phyloP scores from a whole-genome alignment of 2,113 vertebrate species.

The Anas platyrhynchos region DNA sequence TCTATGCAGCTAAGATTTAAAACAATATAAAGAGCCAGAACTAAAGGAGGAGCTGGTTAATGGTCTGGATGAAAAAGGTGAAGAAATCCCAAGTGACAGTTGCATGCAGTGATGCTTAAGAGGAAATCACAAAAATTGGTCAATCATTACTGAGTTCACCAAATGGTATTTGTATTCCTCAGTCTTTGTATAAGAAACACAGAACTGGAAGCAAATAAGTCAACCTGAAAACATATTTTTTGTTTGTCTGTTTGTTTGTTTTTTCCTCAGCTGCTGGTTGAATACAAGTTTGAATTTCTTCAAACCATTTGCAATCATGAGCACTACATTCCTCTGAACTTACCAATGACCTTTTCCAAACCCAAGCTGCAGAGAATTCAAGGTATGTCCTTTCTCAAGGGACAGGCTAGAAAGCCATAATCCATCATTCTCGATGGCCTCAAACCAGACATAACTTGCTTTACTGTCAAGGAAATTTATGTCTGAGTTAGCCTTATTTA shows the following conservation, averaged over 20 bases:
- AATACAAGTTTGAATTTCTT: slow-evolving; percentile 97
- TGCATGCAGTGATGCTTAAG: fast-evolving
- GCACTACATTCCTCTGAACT: slow-evolving; percentile 96
- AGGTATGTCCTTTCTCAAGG: slow-evolving; percentile 76
- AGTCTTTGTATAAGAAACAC: neutral
- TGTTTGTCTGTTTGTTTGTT: neutral
- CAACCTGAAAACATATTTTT: neutral
- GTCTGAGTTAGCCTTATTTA: neutral
- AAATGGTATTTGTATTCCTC: neutral
- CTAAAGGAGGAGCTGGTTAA: neutral
- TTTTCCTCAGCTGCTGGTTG: slow-evolving; percentile 84
- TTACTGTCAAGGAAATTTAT: neutral
- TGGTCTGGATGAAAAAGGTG: neutral
- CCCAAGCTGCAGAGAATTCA: slow-evolving; percentile 92
- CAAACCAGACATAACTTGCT: neutral
- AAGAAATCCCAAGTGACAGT: neutral
- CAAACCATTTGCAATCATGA: slow-evolving; percentile 93
- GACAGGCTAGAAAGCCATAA: neutral
- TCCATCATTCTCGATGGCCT: neutral
- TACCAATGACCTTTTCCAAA: slow-evolving; percentile 94
- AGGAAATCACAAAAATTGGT: neutral
- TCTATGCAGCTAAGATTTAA: neutral
- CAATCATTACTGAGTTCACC: neutral
- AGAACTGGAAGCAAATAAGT: neutral
- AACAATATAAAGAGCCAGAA: neutral